These are phyloP conservation scores for Microplitis deprimator DNA, from an alignment of 2,888 invertebrate genomes.

Conservation along the genomic window DNA sequence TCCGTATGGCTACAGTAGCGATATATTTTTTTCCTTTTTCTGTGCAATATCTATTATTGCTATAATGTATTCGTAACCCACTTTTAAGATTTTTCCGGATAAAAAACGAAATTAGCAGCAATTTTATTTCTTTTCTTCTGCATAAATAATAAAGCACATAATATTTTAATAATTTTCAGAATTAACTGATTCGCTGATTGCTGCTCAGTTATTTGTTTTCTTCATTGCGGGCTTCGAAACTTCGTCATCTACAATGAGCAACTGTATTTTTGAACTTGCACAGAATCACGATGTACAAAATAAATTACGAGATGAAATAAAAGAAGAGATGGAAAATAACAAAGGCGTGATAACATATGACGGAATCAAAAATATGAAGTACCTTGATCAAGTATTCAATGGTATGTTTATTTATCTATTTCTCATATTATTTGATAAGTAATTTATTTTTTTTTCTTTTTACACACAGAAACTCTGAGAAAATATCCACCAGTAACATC, in stretches of 20 bases:
- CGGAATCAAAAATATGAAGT: conserved; percentile 63
- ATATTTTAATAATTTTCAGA: conserved; percentile 51
- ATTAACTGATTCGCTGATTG: conserved; percentile 63
- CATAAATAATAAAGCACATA: too few relatives aligned
- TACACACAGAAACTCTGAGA: conserved; percentile 47
- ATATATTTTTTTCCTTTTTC: too few relatives aligned
- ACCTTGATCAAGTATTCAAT: conserved; percentile 65
- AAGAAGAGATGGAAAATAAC: conserved; percentile 54
- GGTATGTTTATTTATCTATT: conserved; percentile 47
- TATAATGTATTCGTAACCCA: too few relatives aligned
- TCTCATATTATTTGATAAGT: too few relatives aligned
- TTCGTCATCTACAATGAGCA: conserved; percentile 69
- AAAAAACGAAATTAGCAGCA: too few relatives aligned
- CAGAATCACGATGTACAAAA: conserved; percentile 68
- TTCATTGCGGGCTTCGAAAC: conserved; percentile 72
- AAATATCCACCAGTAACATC: conserved; percentile 46
- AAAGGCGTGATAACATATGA: conserved; percentile 65
- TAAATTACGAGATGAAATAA: conserved; percentile 65
- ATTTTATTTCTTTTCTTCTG: too few relatives aligned
- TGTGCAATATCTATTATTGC: too few relatives aligned
- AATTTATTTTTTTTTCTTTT: conserved; percentile 1
- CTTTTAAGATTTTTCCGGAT: too few relatives aligned
- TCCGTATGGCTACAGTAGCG: too few relatives aligned
- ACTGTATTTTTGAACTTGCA: conserved; percentile 69
- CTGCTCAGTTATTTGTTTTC: conserved; percentile 69